Conservation (phyloP, 2,113 vertebrate species). For the Maccullochella peelii region DNA sequence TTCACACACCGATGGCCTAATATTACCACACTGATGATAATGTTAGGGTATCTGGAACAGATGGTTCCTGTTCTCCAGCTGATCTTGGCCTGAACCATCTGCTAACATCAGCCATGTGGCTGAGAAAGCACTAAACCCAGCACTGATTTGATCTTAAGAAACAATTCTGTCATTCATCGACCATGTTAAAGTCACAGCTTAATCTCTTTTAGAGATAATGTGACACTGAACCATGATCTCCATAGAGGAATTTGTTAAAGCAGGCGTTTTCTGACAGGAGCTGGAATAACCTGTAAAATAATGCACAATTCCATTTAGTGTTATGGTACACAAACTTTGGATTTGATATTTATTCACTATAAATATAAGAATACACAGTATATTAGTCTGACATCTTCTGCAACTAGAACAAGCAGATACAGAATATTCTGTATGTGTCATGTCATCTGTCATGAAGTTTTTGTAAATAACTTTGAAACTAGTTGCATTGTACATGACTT, state of each 20-base stretch:
- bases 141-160: background rate
- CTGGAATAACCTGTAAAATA: background rate
- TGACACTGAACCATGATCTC: conserved; percentile 10
- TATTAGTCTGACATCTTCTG: background rate
- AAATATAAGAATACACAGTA: background rate
- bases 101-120: background rate
- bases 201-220: background rate
- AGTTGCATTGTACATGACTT: background rate
- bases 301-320: background rate
- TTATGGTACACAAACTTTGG: background rate
- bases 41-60: background rate
- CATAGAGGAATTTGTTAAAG: background rate
- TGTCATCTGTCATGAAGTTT: background rate
- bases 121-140: background rate
- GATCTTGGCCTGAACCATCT: background rate
- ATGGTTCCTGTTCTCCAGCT: background rate
- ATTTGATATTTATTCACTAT: background rate
- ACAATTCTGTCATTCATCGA: background rate
- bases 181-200: background rate
- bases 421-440: background rate
- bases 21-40: too few species aligned
- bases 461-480: background rate
- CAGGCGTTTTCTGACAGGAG: background rate
- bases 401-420: background rate
- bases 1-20: too few species aligned